Evolutionary conservation across 2,797 vertebrate genomes (phyloP).

Genomic region (Vespertilio murinus): DNA sequence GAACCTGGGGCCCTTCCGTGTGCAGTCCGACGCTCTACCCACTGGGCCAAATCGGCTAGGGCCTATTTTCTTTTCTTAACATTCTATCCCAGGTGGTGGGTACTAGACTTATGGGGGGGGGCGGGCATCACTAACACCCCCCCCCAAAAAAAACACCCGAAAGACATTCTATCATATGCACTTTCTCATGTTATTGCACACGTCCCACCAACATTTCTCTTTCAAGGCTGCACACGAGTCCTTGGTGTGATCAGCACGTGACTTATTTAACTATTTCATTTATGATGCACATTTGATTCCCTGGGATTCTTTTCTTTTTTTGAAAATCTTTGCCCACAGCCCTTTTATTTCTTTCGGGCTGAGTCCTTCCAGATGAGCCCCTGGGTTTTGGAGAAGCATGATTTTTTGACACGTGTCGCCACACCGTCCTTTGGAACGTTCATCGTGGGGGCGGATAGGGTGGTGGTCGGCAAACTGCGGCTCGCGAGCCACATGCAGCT

Average conservation of each 20-base stretch:
- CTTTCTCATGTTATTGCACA: background rate
- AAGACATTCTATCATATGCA: background rate
- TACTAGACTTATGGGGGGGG: background rate
- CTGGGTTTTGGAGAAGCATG: background rate
- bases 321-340: conserved; percentile 17
- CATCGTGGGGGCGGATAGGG: fast-evolving
- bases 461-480: no score
- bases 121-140: background rate
- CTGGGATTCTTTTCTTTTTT: conserved; percentile 5
- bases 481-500: no score
- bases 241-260: background rate
- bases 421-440: background rate
- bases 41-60: no score
- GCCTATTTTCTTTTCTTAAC: background rate
- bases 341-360: conserved; percentile 7
- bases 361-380: conserved; percentile 5
- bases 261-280: conserved; percentile 24
- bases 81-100: background rate
- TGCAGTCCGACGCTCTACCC: no score
- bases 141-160: background rate
- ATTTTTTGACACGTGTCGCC: background rate
- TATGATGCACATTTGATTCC: background rate
- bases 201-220: background rate
- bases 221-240: conserved; percentile 9
- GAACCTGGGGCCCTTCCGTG: no score